Percentiles rank a stretch among this genome's conserved stretches.
Evolutionary conservation across 2,113 vertebrate species (phyloP).

Genomic region (Hypanus sabinus): DNA sequence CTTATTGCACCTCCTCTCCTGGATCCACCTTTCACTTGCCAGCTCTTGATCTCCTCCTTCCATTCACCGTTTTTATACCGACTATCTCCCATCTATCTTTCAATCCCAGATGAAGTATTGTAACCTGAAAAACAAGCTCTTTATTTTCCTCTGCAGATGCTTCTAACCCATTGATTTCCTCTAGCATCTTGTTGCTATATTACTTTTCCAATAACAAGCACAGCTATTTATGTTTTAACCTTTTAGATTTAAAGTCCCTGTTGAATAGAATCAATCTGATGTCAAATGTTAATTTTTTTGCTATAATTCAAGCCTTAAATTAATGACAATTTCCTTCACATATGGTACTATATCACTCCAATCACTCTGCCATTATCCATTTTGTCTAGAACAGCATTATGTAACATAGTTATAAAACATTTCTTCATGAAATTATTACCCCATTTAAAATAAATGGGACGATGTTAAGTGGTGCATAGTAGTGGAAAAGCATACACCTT

Average conservation of each 20-base stretch:
- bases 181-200: too few relatives aligned
- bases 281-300: background rate
- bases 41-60: too few relatives aligned
- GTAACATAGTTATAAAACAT: constrained; percentile 1
- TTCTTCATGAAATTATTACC: background rate
- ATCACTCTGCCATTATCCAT: background rate
- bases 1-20: too few relatives aligned
- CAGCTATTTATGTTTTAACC: background rate
- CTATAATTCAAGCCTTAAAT: background rate
- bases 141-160: too few relatives aligned
- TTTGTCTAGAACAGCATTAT: background rate
- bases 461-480: background rate
- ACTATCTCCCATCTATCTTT: too few relatives aligned
- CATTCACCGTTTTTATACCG: too few relatives aligned
- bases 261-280: background rate
- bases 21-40: too few relatives aligned
- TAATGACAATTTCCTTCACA: background rate
- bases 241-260: background rate
- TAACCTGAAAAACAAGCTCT: too few relatives aligned
- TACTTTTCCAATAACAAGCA: background rate
- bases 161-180: too few relatives aligned
- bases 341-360: background rate
- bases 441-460: background rate
- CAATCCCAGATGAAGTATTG: too few relatives aligned
- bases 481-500: background rate